Conservation (phyloP, 1,140 invertebrate species). For the Rhynchophorus ferrugineus region DNA sequence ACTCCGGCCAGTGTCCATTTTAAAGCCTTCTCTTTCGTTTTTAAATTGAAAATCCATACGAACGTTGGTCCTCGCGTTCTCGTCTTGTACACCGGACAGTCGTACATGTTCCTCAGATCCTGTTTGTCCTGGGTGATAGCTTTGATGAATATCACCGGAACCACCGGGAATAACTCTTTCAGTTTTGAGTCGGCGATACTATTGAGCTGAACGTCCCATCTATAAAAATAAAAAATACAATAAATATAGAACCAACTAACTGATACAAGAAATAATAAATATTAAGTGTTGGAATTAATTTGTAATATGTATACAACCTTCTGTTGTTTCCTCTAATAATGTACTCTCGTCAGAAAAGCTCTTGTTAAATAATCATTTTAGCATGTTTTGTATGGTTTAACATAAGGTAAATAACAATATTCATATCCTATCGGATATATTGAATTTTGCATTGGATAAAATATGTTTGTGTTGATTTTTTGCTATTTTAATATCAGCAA, state of each 20-base stretch:
- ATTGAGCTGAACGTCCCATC: conserved; percentile 72
- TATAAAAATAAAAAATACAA: conserved; percentile 19
- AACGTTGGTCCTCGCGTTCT: conserved; percentile 78
- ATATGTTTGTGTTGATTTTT: no score
- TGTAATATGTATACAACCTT: no score
- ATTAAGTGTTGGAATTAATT: no score
- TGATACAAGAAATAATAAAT: neutral
- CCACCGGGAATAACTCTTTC: conserved; percentile 82
- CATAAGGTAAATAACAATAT: no score
- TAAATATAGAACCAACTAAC: neutral
- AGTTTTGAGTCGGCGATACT: conserved; percentile 74
- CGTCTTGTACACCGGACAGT: conserved; percentile 92
- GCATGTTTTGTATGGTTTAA: no score
- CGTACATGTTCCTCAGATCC: conserved; percentile 79
- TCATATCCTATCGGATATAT: no score
- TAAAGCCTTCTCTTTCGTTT: conserved; percentile 77
- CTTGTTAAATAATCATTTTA: no score
- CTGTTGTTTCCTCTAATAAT: no score
- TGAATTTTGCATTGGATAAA: no score
- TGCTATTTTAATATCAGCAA: no score
- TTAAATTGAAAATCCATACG: conserved; percentile 94
- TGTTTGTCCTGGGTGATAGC: conserved; percentile 82
- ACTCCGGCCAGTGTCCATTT: conserved; percentile 92
- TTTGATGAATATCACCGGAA: conserved; percentile 90
- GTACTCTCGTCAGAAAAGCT: no score